Conservation (phyloP, 2,797 vertebrate genomes). For the Tadarida brasiliensis region DNA sequence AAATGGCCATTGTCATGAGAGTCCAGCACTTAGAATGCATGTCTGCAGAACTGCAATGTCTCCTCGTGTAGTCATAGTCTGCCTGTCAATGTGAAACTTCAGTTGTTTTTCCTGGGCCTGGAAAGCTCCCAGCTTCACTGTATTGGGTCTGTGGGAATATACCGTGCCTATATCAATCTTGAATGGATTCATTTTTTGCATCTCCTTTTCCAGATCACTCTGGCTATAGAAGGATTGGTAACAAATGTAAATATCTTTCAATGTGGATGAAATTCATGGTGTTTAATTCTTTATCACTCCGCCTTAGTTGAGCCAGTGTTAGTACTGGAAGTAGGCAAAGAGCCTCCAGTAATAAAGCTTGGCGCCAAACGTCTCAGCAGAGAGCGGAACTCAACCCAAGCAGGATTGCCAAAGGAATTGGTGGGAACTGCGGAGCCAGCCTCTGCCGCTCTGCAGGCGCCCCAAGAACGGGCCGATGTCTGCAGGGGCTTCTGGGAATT, state of each 20-base stretch:
- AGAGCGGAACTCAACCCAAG: accelerated
- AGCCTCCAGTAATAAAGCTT: slow-evolving; percentile 93
- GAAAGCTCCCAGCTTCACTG: slow-evolving; percentile 94
- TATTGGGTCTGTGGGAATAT: slow-evolving; percentile 94
- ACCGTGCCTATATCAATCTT: slow-evolving; percentile 95
- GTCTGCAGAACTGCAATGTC: slow-evolving; percentile 95
- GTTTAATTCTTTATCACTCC: slow-evolving; percentile 93
- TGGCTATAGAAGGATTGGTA: slow-evolving; percentile 95
- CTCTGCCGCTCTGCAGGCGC: slow-evolving; percentile 6
- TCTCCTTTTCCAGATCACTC: slow-evolving; percentile 36
- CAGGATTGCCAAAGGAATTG: background rate
- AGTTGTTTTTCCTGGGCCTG: slow-evolving; percentile 95
- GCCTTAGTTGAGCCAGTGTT: slow-evolving; percentile 94
- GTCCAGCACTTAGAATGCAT: slow-evolving; percentile 96
- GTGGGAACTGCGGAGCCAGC: background rate
- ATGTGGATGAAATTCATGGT: slow-evolving; percentile 95
- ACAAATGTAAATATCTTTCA: slow-evolving; percentile 94
- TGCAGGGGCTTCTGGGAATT: slow-evolving; percentile 79
- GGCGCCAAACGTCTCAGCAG: slow-evolving; percentile 87
- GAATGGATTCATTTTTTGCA: slow-evolving; percentile 94
- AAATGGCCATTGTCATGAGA: slow-evolving; percentile 94
- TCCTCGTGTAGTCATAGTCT: slow-evolving; percentile 94
- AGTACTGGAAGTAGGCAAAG: slow-evolving; percentile 92
- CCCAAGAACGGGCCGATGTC: background rate
- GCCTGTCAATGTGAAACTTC: slow-evolving; percentile 97